Conservation (phyloP, 1,140 invertebrate species). For the Polypedilum pembai region DNA sequence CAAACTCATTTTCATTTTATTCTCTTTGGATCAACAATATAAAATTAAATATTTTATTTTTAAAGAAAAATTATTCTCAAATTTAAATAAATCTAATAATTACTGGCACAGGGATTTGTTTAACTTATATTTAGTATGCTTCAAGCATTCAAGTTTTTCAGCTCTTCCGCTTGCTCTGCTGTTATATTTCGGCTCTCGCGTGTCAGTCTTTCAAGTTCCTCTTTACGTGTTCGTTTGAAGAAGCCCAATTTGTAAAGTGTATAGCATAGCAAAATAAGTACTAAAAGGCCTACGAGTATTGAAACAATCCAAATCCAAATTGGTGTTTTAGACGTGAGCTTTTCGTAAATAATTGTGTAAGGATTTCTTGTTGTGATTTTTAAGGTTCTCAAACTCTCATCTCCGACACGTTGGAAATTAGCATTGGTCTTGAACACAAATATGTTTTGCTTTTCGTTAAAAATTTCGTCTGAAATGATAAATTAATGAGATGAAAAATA, state of each 20-base stretch:
- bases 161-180: neutral
- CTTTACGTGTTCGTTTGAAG: neutral
- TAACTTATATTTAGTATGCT: neutral
- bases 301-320: slow-evolving; percentile 40
- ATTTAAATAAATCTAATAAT: neutral
- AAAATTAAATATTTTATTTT: too few relatives aligned
- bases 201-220: slow-evolving; percentile 15
- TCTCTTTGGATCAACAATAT: too few relatives aligned
- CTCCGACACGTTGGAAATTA: slow-evolving; percentile 36
- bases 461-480: neutral
- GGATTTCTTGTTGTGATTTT: slow-evolving; percentile 24
- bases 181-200: neutral
- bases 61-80: too few relatives aligned
- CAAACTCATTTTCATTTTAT: too few relatives aligned
- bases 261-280: slow-evolving; percentile 37
- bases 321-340: slow-evolving; percentile 34
- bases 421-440: slow-evolving; percentile 38
- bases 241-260: slow-evolving; percentile 33
- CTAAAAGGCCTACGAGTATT: slow-evolving; percentile 37
- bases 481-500: neutral
- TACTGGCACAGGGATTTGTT: neutral
- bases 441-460: slow-evolving; percentile 41
- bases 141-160: neutral
- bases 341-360: slow-evolving; percentile 40
- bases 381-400: slow-evolving; percentile 32